These are phyloP conservation scores for Boleophthalmus pectinirostris DNA, from an alignment of 2,113 vertebrate species.

Conservation along the genomic window DNA sequence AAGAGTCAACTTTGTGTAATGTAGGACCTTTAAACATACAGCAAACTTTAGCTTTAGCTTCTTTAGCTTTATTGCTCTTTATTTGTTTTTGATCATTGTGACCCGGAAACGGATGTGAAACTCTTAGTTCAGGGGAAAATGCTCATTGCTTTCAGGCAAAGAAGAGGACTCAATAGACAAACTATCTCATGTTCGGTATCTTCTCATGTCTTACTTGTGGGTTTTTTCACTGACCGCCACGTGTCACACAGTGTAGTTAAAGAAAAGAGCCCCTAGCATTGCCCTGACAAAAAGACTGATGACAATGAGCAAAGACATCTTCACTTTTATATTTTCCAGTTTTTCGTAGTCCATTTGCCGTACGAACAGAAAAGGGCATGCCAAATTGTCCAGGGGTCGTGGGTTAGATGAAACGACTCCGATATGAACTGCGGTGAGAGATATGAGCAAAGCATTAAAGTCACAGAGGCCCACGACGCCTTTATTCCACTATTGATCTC, in stretches of 20 bases:
- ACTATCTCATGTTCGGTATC: background rate
- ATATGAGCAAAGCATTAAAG: conserved; percentile 44
- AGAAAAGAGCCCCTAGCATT: background rate
- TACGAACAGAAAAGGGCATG: conserved; percentile 28
- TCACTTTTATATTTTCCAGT: conserved; percentile 27
- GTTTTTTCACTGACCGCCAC: background rate
- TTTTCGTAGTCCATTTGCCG: conserved; percentile 22
- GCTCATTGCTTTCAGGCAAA: background rate
- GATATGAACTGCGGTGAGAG: conserved; percentile 49
- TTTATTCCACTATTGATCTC: conserved; percentile 64
- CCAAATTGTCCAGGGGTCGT: conserved; percentile 35
- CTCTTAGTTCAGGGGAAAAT: no score
- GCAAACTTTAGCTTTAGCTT: no score
- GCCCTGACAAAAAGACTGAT: conserved; percentile 34
- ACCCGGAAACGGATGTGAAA: background rate
- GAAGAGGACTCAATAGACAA: background rate
- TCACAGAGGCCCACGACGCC: conserved; percentile 35
- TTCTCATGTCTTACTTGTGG: background rate
- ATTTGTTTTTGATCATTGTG: no score
- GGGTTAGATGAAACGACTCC: conserved; percentile 54
- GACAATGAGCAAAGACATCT: background rate
- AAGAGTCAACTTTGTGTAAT: no score
- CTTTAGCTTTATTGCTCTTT: no score
- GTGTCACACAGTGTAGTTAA: background rate
- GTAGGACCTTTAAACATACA: no score